Conservation (phyloP, 2,113 vertebrate species). For the Ctenodactylus gundi region DNA sequence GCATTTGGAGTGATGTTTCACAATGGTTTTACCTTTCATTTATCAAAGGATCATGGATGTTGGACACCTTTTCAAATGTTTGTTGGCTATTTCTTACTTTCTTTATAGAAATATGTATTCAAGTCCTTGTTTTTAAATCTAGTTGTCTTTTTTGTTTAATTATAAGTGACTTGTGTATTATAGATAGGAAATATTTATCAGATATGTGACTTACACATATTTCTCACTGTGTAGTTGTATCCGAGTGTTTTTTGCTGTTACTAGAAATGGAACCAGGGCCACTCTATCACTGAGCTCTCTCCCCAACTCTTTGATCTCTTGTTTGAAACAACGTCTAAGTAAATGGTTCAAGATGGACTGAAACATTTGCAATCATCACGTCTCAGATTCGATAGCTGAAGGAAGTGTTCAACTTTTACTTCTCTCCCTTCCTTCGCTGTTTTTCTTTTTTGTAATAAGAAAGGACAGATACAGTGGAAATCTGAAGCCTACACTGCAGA, state of each 20-base stretch:
- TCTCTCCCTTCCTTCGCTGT: not conserved
- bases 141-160: too few relatives aligned
- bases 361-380: not conserved
- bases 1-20: not conserved
- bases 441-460: not conserved
- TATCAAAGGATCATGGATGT: too few relatives aligned
- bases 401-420: not conserved
- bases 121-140: too few relatives aligned
- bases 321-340: not conserved
- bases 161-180: too few relatives aligned
- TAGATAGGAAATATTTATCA: too few relatives aligned
- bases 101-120: too few relatives aligned
- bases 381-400: not conserved
- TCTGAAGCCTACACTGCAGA: too few relatives aligned
- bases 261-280: not conserved
- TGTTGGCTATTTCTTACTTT: too few relatives aligned
- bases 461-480: not conserved
- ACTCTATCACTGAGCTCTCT: not conserved
- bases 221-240: not conserved
- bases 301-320: not conserved
- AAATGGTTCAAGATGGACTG: not conserved
- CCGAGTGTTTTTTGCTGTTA: not conserved
- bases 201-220: too few relatives aligned
- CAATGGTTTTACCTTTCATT: not conserved
- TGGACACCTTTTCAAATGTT: too few relatives aligned